These are phyloP conservation scores for Pantherophis vulpinus DNA, from an alignment of 2,797 vertebrate genomes.

Conservation along the genomic window DNA sequence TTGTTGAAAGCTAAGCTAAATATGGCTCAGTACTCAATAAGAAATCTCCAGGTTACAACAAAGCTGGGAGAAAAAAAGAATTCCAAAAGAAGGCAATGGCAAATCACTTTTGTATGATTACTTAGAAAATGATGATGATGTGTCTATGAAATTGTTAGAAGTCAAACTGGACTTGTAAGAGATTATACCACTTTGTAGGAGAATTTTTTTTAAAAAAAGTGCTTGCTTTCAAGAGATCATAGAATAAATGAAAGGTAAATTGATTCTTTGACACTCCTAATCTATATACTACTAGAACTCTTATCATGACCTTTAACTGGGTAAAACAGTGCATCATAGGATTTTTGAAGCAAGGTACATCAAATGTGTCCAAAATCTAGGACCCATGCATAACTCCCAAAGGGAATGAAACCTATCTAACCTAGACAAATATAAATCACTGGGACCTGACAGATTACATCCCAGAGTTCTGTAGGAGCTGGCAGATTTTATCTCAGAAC, in stretches of 20 bases:
- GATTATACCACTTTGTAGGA: not conserved
- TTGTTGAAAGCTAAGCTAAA: not conserved
- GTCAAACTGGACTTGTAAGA: not conserved
- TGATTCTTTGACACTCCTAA: not conserved
- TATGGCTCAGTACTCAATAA: not conserved
- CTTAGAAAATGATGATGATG: not conserved
- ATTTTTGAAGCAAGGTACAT: not conserved
- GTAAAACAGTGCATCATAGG: not conserved
- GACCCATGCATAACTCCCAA: not conserved
- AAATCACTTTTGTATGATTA: not conserved
- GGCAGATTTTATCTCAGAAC: no score
- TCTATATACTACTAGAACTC: not conserved
- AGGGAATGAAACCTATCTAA: not conserved
- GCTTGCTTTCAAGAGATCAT: not conserved
- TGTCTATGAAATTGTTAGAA: not conserved
- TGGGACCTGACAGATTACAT: no score
- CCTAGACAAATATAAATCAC: no score
- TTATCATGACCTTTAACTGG: not conserved
- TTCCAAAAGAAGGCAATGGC: not conserved
- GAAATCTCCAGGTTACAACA: not conserved
- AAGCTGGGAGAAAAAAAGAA: not conserved
- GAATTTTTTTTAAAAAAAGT: not conserved
- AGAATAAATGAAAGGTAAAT: not conserved
- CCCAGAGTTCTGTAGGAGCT: no score
- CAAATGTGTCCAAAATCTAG: not conserved